A percentile compares a stretch with the other conserved stretches of the same genome.
These are phyloP conservation scores for Elanus axillaris DNA, from an alignment of 2,113 vertebrate species.

Conservation along the genomic window DNA sequence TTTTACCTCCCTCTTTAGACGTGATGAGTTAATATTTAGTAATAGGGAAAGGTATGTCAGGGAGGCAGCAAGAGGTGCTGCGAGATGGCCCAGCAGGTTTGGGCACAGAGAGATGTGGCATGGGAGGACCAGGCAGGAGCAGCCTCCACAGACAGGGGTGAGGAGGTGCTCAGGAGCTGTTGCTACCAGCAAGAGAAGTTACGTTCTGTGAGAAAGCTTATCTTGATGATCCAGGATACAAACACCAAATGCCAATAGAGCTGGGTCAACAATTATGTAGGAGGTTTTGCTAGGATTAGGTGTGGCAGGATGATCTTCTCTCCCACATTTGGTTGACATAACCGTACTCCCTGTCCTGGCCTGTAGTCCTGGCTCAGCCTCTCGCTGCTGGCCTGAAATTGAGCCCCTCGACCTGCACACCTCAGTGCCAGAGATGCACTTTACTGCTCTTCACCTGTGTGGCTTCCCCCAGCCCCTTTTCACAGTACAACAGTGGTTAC, in stretches of 20 bases:
- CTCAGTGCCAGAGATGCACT: not conserved
- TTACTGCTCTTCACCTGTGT: not conserved
- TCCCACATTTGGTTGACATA: not conserved
- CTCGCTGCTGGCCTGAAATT: not conserved
- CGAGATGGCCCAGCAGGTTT: not conserved
- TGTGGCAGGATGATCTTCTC: not conserved
- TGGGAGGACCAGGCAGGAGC: not conserved
- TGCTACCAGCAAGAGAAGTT: not conserved
- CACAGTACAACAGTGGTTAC: not conserved
- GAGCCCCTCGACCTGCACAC: not conserved
- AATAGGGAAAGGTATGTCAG: not conserved
- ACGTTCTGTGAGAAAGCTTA: not conserved
- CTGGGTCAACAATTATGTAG: not conserved
- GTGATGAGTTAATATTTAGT: not conserved
- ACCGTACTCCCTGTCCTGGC: not conserved
- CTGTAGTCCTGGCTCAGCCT: not conserved
- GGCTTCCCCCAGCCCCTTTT: not conserved
- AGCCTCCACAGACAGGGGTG: not conserved
- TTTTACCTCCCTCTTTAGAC: not conserved
- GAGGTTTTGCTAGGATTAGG: not conserved
- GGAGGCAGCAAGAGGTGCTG: not conserved
- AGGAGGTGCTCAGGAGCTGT: not conserved
- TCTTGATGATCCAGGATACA: not conserved
- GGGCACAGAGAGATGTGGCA: not conserved
- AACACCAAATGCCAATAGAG: not conserved